Percentiles rank a stretch among this genome's conserved stretches.
Evolutionary conservation across 1,140 invertebrate genomes (phyloP).

Genomic region (Calliopsis andreniformis): DNA sequence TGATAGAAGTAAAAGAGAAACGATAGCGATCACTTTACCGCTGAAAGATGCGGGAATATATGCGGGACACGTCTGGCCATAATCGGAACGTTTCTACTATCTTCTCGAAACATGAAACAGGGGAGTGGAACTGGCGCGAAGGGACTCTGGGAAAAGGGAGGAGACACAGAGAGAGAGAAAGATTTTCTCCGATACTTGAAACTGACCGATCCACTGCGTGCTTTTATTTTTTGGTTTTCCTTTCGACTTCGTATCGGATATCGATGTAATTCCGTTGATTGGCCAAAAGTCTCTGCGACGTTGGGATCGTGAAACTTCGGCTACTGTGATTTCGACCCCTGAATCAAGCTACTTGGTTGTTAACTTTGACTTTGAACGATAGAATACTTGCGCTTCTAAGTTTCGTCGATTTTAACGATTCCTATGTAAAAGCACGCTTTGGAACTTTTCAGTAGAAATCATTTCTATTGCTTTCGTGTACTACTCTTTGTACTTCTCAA

Average conservation of each 20-base stretch:
- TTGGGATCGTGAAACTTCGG: background rate
- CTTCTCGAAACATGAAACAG: constrained; percentile 22
- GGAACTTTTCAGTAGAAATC: no score
- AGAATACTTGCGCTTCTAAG: no score
- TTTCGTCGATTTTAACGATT: no score
- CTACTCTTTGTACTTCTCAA: no score
- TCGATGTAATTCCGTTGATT: constrained; percentile 11
- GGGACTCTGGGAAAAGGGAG: background rate
- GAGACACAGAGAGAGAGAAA: background rate
- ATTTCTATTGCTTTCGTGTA: no score
- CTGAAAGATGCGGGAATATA: constrained; percentile 9
- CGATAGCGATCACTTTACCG: constrained; percentile 35
- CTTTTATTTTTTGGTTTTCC: background rate
- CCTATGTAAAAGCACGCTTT: no score
- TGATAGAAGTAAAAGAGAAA: constrained; percentile 17
- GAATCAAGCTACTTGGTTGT: no score
- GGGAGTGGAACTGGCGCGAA: constrained; percentile 13
- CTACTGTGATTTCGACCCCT: background rate
- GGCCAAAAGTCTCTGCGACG: background rate
- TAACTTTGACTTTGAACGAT: no score
- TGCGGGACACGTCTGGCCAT: constrained; percentile 49
- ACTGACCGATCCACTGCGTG: constrained; percentile 2
- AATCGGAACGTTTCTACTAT: constrained; percentile 42
- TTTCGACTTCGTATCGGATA: background rate
- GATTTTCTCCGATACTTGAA: background rate